phyloP scores from a whole-genome alignment of 1,140 invertebrate genomes.

The Drosophila melanogaster region DNA sequence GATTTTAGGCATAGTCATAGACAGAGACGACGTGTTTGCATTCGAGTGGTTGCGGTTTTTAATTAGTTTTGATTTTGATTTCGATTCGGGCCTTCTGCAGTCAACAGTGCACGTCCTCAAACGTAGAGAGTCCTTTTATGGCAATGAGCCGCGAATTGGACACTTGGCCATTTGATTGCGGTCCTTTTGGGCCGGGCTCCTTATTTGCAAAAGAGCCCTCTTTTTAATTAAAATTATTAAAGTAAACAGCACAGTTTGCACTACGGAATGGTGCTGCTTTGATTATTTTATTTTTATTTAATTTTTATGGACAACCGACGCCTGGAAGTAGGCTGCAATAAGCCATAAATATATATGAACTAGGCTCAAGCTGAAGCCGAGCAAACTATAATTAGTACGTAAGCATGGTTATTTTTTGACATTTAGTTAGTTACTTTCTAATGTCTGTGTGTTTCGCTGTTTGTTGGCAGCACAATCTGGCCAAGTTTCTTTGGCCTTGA shows the following conservation, averaged over 20 bases:
- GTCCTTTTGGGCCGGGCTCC: conserved; percentile 51
- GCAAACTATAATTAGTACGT: conserved; percentile 74
- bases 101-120: conserved; percentile 44
- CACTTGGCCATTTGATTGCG: conserved; percentile 60
- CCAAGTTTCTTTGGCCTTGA: conserved; percentile 48
- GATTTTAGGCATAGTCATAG: conserved; percentile 10
- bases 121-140: conserved; percentile 47
- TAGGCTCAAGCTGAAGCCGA: conserved; percentile 8
- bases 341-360: conserved; percentile 45
- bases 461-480: conserved; percentile 38
- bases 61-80: conserved; percentile 66
- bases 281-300: too few species aligned
- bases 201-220: conserved; percentile 39
- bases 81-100: conserved; percentile 33
- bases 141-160: conserved; percentile 55
- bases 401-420: conserved; percentile 32
- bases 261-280: conserved; percentile 11
- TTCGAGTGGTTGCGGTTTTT: conserved; percentile 48
- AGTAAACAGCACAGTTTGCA: conserved; percentile 40
- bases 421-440: conserved; percentile 35
- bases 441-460: conserved; percentile 35
- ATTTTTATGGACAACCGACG: conserved; percentile 14
- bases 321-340: conserved; percentile 37
- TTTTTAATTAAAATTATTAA: conserved; percentile 66
- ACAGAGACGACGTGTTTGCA: conserved; percentile 13